Evolutionary conservation across 30 jellyfish, hydroid and myxozoan genomes (phyloP).

Genomic region (Aurelia sp.): DNA sequence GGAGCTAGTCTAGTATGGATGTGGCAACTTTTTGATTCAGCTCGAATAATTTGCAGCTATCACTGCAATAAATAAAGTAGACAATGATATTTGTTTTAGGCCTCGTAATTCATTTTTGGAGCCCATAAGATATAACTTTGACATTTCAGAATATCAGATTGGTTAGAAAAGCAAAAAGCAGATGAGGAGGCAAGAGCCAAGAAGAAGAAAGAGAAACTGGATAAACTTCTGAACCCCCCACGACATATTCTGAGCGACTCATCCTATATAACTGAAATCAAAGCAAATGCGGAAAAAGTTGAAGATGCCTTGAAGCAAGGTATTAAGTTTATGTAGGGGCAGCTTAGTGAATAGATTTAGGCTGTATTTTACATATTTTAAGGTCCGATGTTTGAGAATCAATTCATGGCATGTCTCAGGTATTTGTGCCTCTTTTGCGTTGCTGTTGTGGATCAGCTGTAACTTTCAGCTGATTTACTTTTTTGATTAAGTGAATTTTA

Average conservation of each 20-base stretch:
- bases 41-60: too few relatives aligned
- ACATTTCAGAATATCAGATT: constrained; percentile 77
- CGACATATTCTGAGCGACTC: constrained; percentile 65
- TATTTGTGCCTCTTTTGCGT: too few relatives aligned
- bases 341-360: neutral
- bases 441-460: too few relatives aligned
- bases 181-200: constrained; percentile 80
- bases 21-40: too few relatives aligned
- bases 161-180: constrained; percentile 75
- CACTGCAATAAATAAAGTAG: too few relatives aligned
- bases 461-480: too few relatives aligned
- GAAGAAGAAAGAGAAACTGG: constrained; percentile 85
- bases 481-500: too few relatives aligned
- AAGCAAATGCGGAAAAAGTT: constrained; percentile 87
- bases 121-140: neutral
- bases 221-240: constrained; percentile 85
- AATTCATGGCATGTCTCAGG: too few relatives aligned
- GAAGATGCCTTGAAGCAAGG: constrained; percentile 94
- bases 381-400: too few relatives aligned
- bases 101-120: too few relatives aligned
- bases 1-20: too few relatives aligned
- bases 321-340: neutral
- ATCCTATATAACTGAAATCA: constrained; percentile 67
- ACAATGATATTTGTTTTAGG: too few relatives aligned
- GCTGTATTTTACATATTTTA: neutral